Evolutionary conservation across 23 tunicate species (phyloP), one percentile per base, ranked within the genome.

Genomic region (Botrylloides violaceus): DNA sequence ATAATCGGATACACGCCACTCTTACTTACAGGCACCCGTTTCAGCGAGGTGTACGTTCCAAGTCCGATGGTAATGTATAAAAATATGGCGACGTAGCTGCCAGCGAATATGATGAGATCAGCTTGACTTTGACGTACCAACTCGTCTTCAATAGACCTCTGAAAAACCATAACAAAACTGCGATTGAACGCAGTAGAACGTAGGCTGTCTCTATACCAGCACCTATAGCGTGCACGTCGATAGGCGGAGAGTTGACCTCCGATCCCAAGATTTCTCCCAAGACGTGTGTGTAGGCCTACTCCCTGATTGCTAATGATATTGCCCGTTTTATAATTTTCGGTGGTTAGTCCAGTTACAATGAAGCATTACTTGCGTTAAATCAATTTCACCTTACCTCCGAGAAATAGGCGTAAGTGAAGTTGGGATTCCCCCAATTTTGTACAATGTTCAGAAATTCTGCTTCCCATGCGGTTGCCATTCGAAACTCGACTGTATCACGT

Each of bases 61-160:
- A 95, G 92, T 3, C 94, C 95, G 15, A 95, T 66, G 21, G 96
- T 80, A 70, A 95, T 95, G 86, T 95, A 95, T 3, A 87, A 33
- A 48, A 95, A 95, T 31, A 95, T 95, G 65, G 85, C 99, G 50
- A 87, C 34, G 75, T 95, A 95, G 49, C 96, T 82, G 72, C 83
- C 77, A 3, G 84, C 73, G 59, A 95, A 95, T 26, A 95, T 85
- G 9, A 79, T 43, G 29, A 95, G 9, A 64, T 95, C 99, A 3
- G 91, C 64, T 62, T 87, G 68, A 43, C 85, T 81, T 3, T 94
- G 78, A 55, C 88, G 47, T 29, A 49, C 86, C 32, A 95, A 32
- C 59, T 95, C 99, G 35, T 95, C 99, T 83, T 95, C 99, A 4
- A 95, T 84, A 0, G 99, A 95, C 28, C 91, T 68, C 91, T 95